Conservation (phyloP, 53 echinoderm and acorn worm genomes). For the Crossaster papposus region DNA sequence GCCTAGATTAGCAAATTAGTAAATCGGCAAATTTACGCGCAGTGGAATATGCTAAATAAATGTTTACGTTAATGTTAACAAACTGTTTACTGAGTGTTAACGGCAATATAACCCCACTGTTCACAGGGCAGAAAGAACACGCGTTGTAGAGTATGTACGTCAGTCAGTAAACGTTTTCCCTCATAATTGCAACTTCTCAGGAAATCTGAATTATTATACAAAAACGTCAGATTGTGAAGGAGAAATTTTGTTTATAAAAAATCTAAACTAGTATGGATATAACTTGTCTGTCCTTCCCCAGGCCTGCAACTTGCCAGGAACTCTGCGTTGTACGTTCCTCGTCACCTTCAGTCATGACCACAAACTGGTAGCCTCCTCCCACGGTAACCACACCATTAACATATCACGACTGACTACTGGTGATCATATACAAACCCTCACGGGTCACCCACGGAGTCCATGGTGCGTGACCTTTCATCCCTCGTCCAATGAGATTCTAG, state of each 20-base stretch:
- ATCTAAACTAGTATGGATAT: neutral
- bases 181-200: too few species aligned
- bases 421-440: constrained; percentile 85
- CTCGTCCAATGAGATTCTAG: constrained; percentile 90
- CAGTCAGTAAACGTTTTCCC: too few species aligned
- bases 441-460: constrained; percentile 90
- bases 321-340: constrained; percentile 83
- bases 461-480: constrained; percentile 98
- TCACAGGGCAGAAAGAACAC: too few species aligned
- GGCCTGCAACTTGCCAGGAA: constrained; percentile 68
- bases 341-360: constrained; percentile 89
- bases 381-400: constrained; percentile 90
- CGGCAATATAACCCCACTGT: too few species aligned
- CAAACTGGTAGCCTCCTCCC: constrained; percentile 88
- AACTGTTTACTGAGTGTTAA: too few species aligned
- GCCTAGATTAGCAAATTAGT: too few species aligned
- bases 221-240: too few species aligned
- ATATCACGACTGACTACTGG: constrained; percentile 75
- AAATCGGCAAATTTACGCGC: too few species aligned
- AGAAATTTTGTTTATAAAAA: neutral
- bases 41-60: too few species aligned
- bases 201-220: too few species aligned
- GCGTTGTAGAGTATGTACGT: too few species aligned
- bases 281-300: neutral
- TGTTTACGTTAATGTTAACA: too few species aligned